A percentile compares a stretch with the other conserved stretches of the same genome.
Conservation (phyloP, 1,140 invertebrate genomes). For the Hyles euphorbiae region DNA sequence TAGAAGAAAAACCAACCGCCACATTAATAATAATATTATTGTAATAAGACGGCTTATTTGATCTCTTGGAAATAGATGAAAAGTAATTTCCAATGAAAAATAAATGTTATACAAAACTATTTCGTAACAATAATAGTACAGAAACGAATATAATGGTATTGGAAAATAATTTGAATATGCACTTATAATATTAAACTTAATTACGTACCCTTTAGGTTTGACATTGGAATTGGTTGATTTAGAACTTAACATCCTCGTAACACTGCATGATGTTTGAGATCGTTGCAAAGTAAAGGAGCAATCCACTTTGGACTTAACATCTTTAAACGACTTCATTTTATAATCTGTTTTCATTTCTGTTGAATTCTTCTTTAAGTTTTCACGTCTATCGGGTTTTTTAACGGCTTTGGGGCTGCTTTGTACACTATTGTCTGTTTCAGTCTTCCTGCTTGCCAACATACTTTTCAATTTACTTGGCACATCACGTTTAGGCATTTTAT, state of each 20-base stretch:
- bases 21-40: too few species aligned
- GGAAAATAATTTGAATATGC: too few species aligned
- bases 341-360: conserved; percentile 81
- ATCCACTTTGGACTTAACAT: conserved; percentile 87
- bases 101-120: too few species aligned
- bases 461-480: conserved; percentile 85
- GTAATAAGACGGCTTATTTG: too few species aligned
- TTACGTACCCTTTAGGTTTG: conserved; percentile 68
- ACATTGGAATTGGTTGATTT: conserved; percentile 59
- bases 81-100: too few species aligned
- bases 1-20: too few species aligned
- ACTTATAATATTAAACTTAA: background rate
- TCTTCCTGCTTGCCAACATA: conserved; percentile 76
- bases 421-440: conserved; percentile 68
- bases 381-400: conserved; percentile 80
- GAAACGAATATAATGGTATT: too few species aligned
- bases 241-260: conserved; percentile 63
- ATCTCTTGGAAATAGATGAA: too few species aligned
- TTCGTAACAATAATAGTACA: too few species aligned
- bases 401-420: conserved; percentile 63
- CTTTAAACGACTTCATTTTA: conserved; percentile 83
- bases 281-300: conserved; percentile 69
- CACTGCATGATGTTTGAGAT: conserved; percentile 67
- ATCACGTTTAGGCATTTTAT: conserved; percentile 85
- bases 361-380: conserved; percentile 84